Evolutionary conservation across 2,113 vertebrate species (phyloP).

Genomic region (Leucopsar rothschildi): DNA sequence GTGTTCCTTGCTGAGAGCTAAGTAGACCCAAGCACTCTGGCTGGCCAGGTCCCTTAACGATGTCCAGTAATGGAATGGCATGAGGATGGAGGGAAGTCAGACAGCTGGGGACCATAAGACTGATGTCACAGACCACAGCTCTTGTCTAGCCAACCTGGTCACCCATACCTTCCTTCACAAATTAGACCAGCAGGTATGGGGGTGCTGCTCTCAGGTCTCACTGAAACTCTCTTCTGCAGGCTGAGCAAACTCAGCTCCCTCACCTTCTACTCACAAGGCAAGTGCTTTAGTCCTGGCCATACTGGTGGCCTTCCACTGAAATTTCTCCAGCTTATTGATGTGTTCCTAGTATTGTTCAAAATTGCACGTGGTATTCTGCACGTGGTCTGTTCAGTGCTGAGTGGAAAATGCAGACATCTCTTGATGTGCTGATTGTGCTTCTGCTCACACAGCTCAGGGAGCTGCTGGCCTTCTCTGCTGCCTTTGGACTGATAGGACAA

Average conservation of each 20-base stretch:
- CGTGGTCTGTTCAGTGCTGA: background rate
- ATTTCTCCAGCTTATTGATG: background rate
- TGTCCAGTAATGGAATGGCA: background rate
- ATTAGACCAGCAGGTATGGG: background rate
- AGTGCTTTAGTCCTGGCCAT: background rate
- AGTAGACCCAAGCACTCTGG: background rate
- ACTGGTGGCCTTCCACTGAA: background rate
- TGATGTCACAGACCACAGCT: background rate
- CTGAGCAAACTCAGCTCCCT: background rate
- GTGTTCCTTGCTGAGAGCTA: background rate
- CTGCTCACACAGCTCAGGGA: background rate
- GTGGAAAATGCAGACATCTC: background rate
- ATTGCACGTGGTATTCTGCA: background rate
- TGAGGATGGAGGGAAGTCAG: background rate
- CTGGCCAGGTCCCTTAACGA: background rate
- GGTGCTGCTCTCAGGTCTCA: background rate
- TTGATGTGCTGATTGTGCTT: background rate
- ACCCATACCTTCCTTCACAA: background rate
- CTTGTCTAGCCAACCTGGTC: background rate
- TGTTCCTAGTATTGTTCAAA: background rate
- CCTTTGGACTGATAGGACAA: background rate
- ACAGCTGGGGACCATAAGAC: background rate
- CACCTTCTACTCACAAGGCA: background rate
- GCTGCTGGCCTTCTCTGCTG: background rate
- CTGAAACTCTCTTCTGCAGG: background rate